Conservation (phyloP, 2,113 vertebrate genomes). For the Pseudorasbora parva region DNA sequence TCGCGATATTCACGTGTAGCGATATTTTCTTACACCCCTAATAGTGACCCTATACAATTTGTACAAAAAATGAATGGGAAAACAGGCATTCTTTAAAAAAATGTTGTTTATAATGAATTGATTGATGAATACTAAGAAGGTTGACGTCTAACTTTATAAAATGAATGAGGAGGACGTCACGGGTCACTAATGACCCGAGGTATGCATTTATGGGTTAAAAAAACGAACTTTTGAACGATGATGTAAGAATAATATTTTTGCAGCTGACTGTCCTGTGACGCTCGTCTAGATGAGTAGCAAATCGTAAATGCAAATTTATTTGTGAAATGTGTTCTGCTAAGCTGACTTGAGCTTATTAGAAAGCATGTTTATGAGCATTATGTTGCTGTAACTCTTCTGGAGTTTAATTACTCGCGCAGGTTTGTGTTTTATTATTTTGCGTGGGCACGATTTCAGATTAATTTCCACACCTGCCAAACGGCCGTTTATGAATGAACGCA, state of each 20-base stretch:
- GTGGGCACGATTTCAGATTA: not conserved
- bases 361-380: not conserved
- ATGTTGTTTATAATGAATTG: too few relatives aligned
- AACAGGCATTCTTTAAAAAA: too few relatives aligned
- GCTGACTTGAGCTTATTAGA: constrained; percentile 3
- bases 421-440: constrained; percentile 33
- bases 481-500: not conserved
- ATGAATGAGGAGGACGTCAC: too few relatives aligned
- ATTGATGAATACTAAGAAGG: too few relatives aligned
- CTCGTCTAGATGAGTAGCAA: not conserved
- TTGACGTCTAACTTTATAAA: too few relatives aligned
- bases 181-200: too few relatives aligned
- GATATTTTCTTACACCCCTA: too few relatives aligned
- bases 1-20: too few relatives aligned
- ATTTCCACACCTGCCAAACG: constrained; percentile 28
- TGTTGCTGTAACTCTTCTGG: not conserved
- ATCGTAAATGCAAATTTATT: not conserved
- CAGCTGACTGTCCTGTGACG: not conserved
- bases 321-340: not conserved
- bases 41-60: too few relatives aligned
- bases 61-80: too few relatives aligned
- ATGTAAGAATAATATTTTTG: not conserved
- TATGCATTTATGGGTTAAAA: too few relatives aligned
- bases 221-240: too few relatives aligned
- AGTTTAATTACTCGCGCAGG: constrained; percentile 2